These are phyloP conservation scores for Talpa occidentalis DNA, from an alignment of 2,113 vertebrate genomes.

Conservation along the genomic window DNA sequence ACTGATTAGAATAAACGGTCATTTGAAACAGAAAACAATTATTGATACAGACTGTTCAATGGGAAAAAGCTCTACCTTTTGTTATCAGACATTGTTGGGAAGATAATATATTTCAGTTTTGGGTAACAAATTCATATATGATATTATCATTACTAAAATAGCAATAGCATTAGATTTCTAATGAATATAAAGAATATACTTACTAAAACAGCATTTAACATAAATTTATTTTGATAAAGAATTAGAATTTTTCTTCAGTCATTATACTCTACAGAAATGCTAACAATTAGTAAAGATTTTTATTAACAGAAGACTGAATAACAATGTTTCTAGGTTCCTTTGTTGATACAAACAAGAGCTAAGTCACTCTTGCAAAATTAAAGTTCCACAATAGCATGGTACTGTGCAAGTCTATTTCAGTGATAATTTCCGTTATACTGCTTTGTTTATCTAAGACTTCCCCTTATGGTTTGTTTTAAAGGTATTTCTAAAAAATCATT, in stretches of 20 bases:
- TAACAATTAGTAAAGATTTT: not conserved
- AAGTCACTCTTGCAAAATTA: conserved; percentile 76
- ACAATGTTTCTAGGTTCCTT: conserved; percentile 58
- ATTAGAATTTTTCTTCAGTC: conserved; percentile 41
- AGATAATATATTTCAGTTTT: not conserved
- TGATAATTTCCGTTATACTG: conserved; percentile 55
- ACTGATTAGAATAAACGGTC: conserved; percentile 4
- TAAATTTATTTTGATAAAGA: conserved; percentile 20
- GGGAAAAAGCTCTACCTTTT: conserved; percentile 25
- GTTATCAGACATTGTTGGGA: not conserved
- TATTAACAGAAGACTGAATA: conserved; percentile 54
- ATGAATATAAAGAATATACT: conserved; percentile 36
- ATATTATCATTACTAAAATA: conserved; percentile 40
- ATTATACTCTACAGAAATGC: conserved; percentile 27
- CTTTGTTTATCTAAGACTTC: conserved; percentile 69
- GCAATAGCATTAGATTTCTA: conserved; percentile 41
- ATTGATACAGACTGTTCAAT: not conserved
- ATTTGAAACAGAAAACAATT: conserved; percentile 48
- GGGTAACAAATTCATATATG: not conserved
- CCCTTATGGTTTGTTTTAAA: conserved; percentile 58
- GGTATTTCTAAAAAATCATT: not conserved
- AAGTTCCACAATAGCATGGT: conserved; percentile 59
- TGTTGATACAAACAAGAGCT: conserved; percentile 60
- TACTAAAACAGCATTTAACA: conserved; percentile 10
- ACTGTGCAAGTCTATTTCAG: conserved; percentile 62